Base-by-base conservation (phyloP, 2,797 vertebrate species). In the Zenarchopterus dispar region DNA sequence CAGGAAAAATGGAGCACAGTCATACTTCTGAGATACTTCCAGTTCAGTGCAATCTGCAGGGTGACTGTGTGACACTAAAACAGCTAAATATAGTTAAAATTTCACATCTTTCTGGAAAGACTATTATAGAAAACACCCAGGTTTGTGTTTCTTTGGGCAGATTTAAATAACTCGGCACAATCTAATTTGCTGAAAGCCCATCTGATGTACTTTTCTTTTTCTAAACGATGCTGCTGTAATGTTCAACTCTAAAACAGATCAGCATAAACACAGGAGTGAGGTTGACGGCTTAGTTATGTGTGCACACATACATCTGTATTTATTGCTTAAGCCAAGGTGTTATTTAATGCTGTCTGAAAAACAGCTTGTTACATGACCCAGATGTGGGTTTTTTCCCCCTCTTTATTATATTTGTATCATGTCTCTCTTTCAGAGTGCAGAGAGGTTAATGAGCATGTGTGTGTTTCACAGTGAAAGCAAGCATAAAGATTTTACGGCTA, bases 401-500 rank as follows among this genome's bases (percentile, higher is more conserved):
- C 51, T 56, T 56, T 26, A 47, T 17, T 44, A 5, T 22, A 39
- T 59, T 50, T 60, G 2, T 11, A 0, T 62, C 18, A 11, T 22
- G 8, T 72, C 23, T 66, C 15, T 63, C 17, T 62, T 57, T 70
- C 4, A 5, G 0, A 31, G 11, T 49, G 2, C 21, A 31, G 18
- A 1, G 1, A 42, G 60, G 21, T 66, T 60, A 54, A 65, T 23
- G 26, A 36, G 36, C 10, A n/a, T 50, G 55, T 26, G 10, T 39
- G 49, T 39, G 45, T 64, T 62, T 43, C 51, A 21, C 50, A 18
- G 45, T 21, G 48, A 66, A 59, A 69, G 56, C 67, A 75, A 67
- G 53, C 42, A 13, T 51, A 56, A 50, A 62, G 24, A 56, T 74
- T 86, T 84, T 73, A 84, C 42, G 51, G 65, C 45, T 62, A 54